phyloP scores from a whole-genome alignment of 1,140 invertebrate genomes.

The Eueides isabella region DNA sequence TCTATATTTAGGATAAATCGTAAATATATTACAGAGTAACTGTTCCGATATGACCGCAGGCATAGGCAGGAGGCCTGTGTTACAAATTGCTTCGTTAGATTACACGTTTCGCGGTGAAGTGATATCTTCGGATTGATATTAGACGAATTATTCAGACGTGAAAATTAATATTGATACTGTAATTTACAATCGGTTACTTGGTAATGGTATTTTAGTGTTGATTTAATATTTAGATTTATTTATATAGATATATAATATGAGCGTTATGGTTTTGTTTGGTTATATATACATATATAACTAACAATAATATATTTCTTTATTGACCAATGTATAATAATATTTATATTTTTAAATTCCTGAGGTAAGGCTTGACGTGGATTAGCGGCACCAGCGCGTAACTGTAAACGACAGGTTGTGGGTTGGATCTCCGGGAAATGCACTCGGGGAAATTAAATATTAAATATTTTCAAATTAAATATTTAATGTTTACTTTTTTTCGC shows the following conservation, averaged over 20 bases:
- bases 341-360: too few relatives aligned
- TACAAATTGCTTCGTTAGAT: constrained; percentile 42
- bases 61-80: constrained; percentile 27
- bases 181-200: constrained; percentile 23
- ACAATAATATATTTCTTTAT: too few relatives aligned
- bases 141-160: constrained; percentile 30
- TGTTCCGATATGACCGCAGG: constrained; percentile 42
- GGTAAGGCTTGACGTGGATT: too few relatives aligned
- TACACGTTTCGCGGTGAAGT: constrained; percentile 32
- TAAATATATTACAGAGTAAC: constrained; percentile 7
- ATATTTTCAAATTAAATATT: too few relatives aligned
- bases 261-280: not conserved
- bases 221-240: not conserved
- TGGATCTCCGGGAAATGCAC: too few relatives aligned
- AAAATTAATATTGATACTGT: constrained; percentile 25
- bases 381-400: too few relatives aligned
- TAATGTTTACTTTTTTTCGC: too few relatives aligned
- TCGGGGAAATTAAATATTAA: too few relatives aligned
- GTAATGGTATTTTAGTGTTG: not conserved
- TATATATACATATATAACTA: too few relatives aligned
- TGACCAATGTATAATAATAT: too few relatives aligned
- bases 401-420: too few relatives aligned
- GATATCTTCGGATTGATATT: constrained; percentile 34
- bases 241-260: not conserved
- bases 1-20: not conserved